Evolutionary conservation across 2,113 vertebrate genomes (phyloP), one percentile per base, ranked within the genome.

Genomic region (Rattus rattus): DNA sequence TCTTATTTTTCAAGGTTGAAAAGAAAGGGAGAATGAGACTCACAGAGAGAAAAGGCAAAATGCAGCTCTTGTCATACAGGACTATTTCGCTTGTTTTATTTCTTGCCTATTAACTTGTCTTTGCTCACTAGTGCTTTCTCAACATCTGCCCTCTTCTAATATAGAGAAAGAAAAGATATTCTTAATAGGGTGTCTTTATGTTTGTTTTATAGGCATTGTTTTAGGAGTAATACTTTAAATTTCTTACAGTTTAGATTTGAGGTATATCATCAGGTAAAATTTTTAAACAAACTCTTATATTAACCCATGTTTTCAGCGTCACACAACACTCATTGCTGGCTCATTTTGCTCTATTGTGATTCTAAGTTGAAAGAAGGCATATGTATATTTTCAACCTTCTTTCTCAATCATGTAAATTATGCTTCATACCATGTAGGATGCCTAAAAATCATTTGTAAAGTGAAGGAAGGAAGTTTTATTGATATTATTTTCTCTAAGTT

Each of bases 371-470:
- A 52, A 28, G 49, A 63, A 30, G 4, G 28, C 33, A 86, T 90
- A 22, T 3, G 0, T 76, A 13, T 20, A 70, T 12, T 56, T 54
- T 77, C 6, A 72, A 39, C 1, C 12, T 79, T 84, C 7, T 81
- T 69, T 70, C 24, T 73, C 6, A 72, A 3, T 86, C 8, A 12
- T 80, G 39, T 75, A 39, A 93, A 86, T 43, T 65, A n/a, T 61
- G 3, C 5, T 12, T 93, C 36, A 20, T 10, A n/a, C 20, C 36
- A 52, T 1, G 7, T 16, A 52, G 39, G 1, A 30, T 0, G 0
- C 13, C 56, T 20, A 22, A 43, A 72, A 92, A 93, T 89, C 4
- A 14, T 75, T 4, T 47, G 2, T 69, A 13, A 67, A 67, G 1
- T 84, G 28, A 67, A 39, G 39, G 28, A 67, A 39, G 39, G 33